Evolutionary conservation across 2,888 invertebrate genomes (phyloP).

Genomic region (Phortica magna): DNA sequence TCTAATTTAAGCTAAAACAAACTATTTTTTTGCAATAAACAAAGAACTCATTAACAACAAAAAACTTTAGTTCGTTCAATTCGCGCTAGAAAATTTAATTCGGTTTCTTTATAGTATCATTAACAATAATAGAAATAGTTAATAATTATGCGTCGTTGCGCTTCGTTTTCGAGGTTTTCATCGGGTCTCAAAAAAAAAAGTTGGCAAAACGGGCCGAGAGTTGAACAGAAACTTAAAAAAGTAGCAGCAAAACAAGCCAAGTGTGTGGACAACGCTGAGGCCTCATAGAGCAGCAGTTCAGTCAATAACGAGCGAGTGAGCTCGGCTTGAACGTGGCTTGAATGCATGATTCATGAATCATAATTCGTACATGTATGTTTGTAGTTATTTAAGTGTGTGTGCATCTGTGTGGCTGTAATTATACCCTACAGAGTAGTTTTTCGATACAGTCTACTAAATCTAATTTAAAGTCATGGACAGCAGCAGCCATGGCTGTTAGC

Average conservation of each 20-base stretch:
- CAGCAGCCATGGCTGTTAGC: background rate
- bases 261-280: background rate
- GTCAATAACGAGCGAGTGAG: background rate
- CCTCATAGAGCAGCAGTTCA: too few relatives aligned
- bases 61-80: background rate
- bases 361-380: background rate
- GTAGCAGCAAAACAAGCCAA: background rate
- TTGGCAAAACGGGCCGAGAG: conserved; percentile 1
- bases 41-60: background rate
- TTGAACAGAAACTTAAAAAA: conserved; percentile 1
- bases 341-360: conserved; percentile 24
- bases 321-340: conserved; percentile 13
- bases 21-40: background rate
- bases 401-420: conserved; percentile 16
- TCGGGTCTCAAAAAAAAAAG: background rate
- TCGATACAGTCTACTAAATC: conserved; percentile 36
- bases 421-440: conserved; percentile 21
- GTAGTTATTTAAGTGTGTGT: conserved; percentile 2
- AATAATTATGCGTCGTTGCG: conserved; percentile 29
- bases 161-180: conserved; percentile 30
- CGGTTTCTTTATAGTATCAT: conserved; percentile 10
- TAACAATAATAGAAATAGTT: conserved; percentile 24
- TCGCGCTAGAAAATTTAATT: background rate
- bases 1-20: background rate
- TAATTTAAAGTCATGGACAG: conserved; percentile 33